Base-by-base conservation (phyloP, 1,140 invertebrate species). In the Planococcus citri region DNA sequence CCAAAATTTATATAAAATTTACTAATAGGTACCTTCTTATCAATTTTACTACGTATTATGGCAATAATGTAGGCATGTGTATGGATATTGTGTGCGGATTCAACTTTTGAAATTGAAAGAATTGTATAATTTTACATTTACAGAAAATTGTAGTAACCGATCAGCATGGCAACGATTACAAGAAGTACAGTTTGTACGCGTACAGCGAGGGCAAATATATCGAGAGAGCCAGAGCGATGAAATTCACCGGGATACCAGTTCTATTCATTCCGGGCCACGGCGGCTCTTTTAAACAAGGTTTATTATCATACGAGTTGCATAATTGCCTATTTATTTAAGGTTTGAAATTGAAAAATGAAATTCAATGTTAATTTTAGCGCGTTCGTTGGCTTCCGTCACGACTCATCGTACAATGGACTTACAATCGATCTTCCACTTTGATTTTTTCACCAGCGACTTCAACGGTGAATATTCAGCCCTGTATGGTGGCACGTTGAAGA, bases 251-350 rank as follows among this genome's bases (percentile, higher is more conserved):
- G 4, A 88, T 95, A 64, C 94, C 94, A 22, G 91, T 96, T 0
- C 81, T 97, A 58, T 97, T 95, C 80, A 84, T 97, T 70, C 94
- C 92, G 64, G 94, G 94, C 51, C 95, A 95, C 83, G 87, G 86
- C 73, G 94, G 94, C 1, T 96, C 93, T 51, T 86, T 92, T 75
- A 91, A 90, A 77, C 92, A 95, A 87, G 88, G 86, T 87, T 75
- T 71, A n/a, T n/a, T n/a, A n/a, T n/a, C n/a, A n/a, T n/a, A n/a
- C n/a, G n/a, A n/a, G n/a, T n/a, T n/a, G n/a, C n/a, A n/a, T n/a
- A n/a, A n/a, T n/a, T n/a, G 74, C 75, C 69, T 22, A 14, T 12
- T 27, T 60, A 68, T 38, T 41, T 10, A 41, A 10, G 27, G 10
- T 61, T 14, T 61, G 22, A 25, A 20, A 27, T 9, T 70, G 9